Conservation (phyloP, 2,888 invertebrate species). For the Heliconius sara region DNA sequence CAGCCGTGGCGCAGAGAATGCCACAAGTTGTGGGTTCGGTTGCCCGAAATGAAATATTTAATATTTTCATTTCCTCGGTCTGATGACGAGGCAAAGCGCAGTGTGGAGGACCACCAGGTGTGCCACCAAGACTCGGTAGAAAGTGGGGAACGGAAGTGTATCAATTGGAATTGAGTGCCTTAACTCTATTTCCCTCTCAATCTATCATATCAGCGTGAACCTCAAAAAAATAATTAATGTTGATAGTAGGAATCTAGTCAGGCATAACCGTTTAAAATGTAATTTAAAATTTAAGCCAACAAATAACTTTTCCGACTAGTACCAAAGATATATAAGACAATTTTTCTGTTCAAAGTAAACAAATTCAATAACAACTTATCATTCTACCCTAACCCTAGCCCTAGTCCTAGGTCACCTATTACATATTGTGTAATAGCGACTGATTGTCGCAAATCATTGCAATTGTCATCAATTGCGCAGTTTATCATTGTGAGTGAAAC, state of each 20-base stretch:
- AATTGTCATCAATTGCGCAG: slow-evolving; percentile 64
- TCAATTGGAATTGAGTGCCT: background rate
- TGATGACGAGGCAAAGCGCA: background rate
- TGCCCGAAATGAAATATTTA: background rate
- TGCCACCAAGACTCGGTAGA: too few relatives aligned
- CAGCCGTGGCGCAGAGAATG: too few relatives aligned
- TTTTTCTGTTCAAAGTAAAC: background rate
- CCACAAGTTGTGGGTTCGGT: background rate
- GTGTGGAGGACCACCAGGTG: background rate
- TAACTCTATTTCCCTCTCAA: background rate
- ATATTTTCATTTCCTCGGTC: background rate
- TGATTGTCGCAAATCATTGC: slow-evolving; percentile 63
- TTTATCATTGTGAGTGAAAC: slow-evolving; percentile 52
- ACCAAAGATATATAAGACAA: background rate
- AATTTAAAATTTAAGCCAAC: too few relatives aligned
- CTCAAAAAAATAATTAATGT: too few relatives aligned
- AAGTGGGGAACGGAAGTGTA: too few relatives aligned
- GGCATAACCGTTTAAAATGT: too few relatives aligned
- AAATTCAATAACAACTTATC: background rate
- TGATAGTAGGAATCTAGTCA: too few relatives aligned
- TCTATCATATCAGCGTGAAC: too few relatives aligned
- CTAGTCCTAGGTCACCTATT: slow-evolving; percentile 38
- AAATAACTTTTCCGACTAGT: too few relatives aligned
- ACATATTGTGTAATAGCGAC: slow-evolving; percentile 36
- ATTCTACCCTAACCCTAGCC: slow-evolving; percentile 1